phyloP scores from a whole-genome alignment of 2,888 invertebrate genomes.

The Hydrotaea cyrtoneurina region DNA sequence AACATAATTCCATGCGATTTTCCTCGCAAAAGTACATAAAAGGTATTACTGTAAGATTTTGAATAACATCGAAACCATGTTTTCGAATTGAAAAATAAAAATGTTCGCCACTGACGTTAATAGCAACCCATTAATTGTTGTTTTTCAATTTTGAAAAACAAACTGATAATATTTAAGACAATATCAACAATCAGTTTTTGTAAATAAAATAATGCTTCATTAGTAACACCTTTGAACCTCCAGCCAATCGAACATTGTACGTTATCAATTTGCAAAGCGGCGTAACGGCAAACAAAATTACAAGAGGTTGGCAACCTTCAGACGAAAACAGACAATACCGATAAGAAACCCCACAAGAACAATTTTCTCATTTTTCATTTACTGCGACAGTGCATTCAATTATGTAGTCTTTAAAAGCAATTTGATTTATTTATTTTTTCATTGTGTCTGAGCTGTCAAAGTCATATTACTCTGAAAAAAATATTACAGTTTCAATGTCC shows the following conservation, averaged over 20 bases:
- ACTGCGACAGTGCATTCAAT: too few relatives aligned
- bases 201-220: slow-evolving; percentile 34
- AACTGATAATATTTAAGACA: slow-evolving; percentile 18
- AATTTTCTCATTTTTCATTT: not conserved
- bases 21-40: too few relatives aligned
- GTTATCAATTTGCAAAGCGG: slow-evolving; percentile 43
- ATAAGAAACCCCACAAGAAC: slow-evolving; percentile 5
- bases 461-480: too few relatives aligned
- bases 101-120: too few relatives aligned
- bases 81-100: too few relatives aligned
- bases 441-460: too few relatives aligned
- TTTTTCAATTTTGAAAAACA: not conserved
- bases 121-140: not conserved
- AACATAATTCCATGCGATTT: too few relatives aligned
- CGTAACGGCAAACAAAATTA: slow-evolving; percentile 46
- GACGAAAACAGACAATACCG: not conserved
- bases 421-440: too few relatives aligned
- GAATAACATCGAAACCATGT: too few relatives aligned
- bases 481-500: too few relatives aligned
- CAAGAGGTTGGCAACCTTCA: slow-evolving; percentile 49
- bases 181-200: not conserved
- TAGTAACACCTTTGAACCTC: slow-evolving; percentile 54
- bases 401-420: too few relatives aligned
- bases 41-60: too few relatives aligned
- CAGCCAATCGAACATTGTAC: not conserved